phyloP scores from a whole-genome alignment of 2,113 vertebrate genomes.

The Felis catus region DNA sequence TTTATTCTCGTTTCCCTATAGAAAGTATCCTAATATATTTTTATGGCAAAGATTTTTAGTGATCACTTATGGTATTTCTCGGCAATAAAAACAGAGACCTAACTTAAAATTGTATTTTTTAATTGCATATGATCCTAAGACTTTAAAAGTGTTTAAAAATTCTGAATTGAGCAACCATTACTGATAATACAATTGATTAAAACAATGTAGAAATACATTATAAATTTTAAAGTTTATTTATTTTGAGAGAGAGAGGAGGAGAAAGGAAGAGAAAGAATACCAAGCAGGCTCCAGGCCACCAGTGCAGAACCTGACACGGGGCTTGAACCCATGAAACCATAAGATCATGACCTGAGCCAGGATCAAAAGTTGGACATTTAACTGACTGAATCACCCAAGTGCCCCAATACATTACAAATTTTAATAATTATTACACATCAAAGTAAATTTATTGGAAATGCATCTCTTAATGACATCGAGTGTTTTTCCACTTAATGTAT shows the following conservation, averaged over 20 bases:
- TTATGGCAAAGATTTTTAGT: neutral
- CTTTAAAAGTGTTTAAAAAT: constrained; percentile 1
- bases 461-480: neutral
- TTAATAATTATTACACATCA: neutral
- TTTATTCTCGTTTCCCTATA: neutral
- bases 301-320: no score
- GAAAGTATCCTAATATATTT: neutral
- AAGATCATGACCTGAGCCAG: no score
- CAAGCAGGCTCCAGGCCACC: no score
- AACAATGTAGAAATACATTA: neutral
- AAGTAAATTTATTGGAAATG: neutral
- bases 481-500: neutral
- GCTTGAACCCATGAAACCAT: no score
- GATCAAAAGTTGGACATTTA: no score
- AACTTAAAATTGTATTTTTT: neutral
- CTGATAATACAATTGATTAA: neutral
- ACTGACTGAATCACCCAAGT: no score
- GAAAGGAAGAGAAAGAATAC: no score
- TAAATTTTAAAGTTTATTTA: neutral
- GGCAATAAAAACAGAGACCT: neutral
- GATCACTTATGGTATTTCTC: neutral
- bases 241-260: no score
- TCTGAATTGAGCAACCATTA: neutral
- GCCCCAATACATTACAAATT: neutral
- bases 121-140: neutral